A percentile compares a stretch with the other conserved stretches of the same genome.
Evolutionary conservation across 2,113 vertebrate species (phyloP).

Genomic region (Psilopogon haemacephalus): DNA sequence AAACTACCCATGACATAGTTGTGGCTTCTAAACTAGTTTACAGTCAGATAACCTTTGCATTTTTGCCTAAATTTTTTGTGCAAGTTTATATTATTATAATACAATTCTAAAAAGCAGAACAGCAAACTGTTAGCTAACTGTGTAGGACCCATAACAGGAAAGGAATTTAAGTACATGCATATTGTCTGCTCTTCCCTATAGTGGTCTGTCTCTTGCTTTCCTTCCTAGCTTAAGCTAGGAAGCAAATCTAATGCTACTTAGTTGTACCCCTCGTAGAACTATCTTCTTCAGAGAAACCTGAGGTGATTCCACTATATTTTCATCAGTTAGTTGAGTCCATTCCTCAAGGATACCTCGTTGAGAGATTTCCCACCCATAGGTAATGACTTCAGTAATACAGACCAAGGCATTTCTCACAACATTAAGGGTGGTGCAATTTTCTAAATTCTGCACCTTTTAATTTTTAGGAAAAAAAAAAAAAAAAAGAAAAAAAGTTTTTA

Average conservation of each 20-base stretch:
- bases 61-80: background rate
- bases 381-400: conserved; percentile 51
- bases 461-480: background rate
- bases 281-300: conserved; percentile 8
- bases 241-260: background rate
- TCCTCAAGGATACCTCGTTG: conserved; percentile 51
- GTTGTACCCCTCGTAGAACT: background rate
- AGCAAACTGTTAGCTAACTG: background rate
- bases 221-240: background rate
- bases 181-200: background rate
- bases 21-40: too few species aligned
- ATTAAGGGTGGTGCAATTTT: conserved; percentile 17
- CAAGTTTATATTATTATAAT: background rate
- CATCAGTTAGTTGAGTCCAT: conserved; percentile 50
- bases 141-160: background rate
- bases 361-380: conserved; percentile 62
- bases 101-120: background rate
- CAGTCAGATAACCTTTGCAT: too few species aligned
- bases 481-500: background rate
- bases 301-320: conserved; percentile 33
- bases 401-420: conserved; percentile 31
- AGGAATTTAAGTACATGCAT: background rate
- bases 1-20: background rate
- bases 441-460: conserved; percentile 29
- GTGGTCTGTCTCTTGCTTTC: background rate